Evolutionary conservation across 1,140 invertebrate genomes (phyloP).

Genomic region (Scaptomyza pallida): DNA sequence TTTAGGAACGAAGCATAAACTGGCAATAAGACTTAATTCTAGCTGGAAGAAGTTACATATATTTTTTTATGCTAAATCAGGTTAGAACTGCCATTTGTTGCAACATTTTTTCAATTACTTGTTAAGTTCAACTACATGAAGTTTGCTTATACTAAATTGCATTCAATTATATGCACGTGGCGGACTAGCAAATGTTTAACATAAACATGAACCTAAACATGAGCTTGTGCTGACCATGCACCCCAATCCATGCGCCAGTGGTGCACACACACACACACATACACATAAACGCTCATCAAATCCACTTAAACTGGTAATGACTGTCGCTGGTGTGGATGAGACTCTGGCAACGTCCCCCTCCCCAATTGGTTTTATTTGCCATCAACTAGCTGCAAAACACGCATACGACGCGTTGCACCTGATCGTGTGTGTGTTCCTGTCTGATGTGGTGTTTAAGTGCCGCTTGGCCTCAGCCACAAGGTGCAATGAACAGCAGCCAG

Average conservation of each 20-base stretch:
- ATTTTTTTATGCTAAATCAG: too few relatives aligned
- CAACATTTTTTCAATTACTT: background rate
- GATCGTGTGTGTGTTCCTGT: conserved; percentile 3
- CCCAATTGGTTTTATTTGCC: conserved; percentile 68
- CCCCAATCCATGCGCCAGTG: background rate
- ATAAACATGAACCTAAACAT: background rate
- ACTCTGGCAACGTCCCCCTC: background rate
- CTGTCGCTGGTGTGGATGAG: conserved; percentile 41
- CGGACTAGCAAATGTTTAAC: conserved; percentile 15
- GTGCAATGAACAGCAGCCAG: conserved; percentile 27
- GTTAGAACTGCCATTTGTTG: background rate
- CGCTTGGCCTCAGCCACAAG: conserved; percentile 38
- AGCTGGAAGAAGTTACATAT: background rate
- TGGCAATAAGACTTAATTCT: too few relatives aligned
- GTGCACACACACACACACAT: conserved; percentile 29
- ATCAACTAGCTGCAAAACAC: conserved; percentile 64
- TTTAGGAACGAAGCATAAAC: background rate
- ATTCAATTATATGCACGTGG: conserved; percentile 16
- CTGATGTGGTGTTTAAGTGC: conserved; percentile 53
- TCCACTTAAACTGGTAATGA: conserved; percentile 72
- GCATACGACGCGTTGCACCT: conserved; percentile 49
- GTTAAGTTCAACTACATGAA: background rate
- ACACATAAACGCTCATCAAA: conserved; percentile 76
- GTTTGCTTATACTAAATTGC: background rate
- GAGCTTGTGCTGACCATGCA: conserved; percentile 8